A percentile compares a stretch with the other conserved stretches of the same genome.
Evolutionary conservation across 2,888 invertebrate genomes (phyloP).

Genomic region (Baccha elongata): DNA sequence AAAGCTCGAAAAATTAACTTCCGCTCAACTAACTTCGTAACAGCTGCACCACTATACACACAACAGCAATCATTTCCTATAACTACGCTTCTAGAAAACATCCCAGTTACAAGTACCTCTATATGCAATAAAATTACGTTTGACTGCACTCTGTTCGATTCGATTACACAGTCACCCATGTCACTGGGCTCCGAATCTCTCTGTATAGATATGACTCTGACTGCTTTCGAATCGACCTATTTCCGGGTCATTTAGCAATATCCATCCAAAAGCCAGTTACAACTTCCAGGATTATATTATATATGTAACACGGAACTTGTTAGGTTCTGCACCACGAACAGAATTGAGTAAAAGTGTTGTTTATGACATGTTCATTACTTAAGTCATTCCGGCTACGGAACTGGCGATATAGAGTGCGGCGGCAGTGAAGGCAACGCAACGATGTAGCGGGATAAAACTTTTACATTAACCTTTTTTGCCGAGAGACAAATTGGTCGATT

Average conservation of each 20-base stretch:
- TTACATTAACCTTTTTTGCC: constrained; percentile 53
- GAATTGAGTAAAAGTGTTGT: constrained; percentile 52
- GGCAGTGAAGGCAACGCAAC: too few species aligned
- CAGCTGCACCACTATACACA: constrained; percentile 30
- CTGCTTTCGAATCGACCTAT: constrained; percentile 64
- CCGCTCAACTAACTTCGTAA: constrained; percentile 53
- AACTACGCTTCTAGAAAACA: constrained; percentile 18
- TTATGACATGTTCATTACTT: constrained; percentile 73
- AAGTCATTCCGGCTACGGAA: constrained; percentile 37
- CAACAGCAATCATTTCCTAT: constrained; percentile 35
- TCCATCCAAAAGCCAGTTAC: constrained; percentile 43
- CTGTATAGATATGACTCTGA: background rate
- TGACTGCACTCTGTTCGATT: constrained; percentile 73
- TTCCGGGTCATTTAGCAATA: constrained; percentile 72
- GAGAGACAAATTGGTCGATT: constrained; percentile 67
- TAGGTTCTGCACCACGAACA: constrained; percentile 64
- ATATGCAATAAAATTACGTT: constrained; percentile 73
- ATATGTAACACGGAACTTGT: constrained; percentile 24
- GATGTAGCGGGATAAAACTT: constrained; percentile 25
- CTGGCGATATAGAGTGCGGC: background rate
- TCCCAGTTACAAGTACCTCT: constrained; percentile 29
- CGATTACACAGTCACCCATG: constrained; percentile 73
- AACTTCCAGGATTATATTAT: background rate
- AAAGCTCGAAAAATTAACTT: constrained; percentile 57
- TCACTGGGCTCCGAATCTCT: constrained; percentile 49